Evolutionary conservation across 2,888 invertebrate species (phyloP).

Genomic region (Ochropleura leucogaster): DNA sequence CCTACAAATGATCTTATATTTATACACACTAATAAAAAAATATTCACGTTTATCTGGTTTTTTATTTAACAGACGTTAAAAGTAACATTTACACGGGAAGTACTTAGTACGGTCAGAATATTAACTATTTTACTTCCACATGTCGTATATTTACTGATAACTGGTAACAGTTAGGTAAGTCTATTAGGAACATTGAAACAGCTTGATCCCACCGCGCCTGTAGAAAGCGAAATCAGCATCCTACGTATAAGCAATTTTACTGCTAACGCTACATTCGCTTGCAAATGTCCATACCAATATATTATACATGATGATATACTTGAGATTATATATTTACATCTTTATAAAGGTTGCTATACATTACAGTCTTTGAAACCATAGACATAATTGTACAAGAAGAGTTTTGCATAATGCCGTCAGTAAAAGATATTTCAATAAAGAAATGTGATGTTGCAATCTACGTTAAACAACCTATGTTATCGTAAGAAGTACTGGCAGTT

Average conservation of each 20-base stretch:
- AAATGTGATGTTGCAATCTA: constrained; percentile 26
- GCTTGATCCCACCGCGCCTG: constrained; percentile 49
- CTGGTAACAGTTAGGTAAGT: constrained; percentile 24
- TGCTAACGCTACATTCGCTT: constrained; percentile 62
- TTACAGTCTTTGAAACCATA: constrained; percentile 9
- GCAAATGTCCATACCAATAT: constrained; percentile 42
- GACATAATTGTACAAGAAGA: constrained; percentile 14
- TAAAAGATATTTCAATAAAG: constrained; percentile 29
- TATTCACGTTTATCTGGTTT: constrained; percentile 43
- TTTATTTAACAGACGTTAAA: constrained; percentile 37
- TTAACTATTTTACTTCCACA: constrained; percentile 53
- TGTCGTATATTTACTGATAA: constrained; percentile 52
- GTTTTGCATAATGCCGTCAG: constrained; percentile 23
- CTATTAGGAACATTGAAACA: constrained; percentile 48
- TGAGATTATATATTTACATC: constrained; percentile 15
- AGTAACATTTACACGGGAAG: constrained; percentile 22
- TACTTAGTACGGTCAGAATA: constrained; percentile 32
- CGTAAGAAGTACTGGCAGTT: constrained; percentile 29
- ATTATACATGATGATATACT: constrained; percentile 42
- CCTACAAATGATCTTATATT: constrained; percentile 51
- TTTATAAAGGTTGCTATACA: constrained; percentile 40
- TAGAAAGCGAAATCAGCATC: constrained; percentile 69
- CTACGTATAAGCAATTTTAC: constrained; percentile 52
- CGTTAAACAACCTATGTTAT: constrained; percentile 25
- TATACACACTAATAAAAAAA: constrained; percentile 59